These are phyloP conservation scores for Chrysolina haemoptera DNA, from an alignment of 2,888 invertebrate species.

Conservation along the genomic window DNA sequence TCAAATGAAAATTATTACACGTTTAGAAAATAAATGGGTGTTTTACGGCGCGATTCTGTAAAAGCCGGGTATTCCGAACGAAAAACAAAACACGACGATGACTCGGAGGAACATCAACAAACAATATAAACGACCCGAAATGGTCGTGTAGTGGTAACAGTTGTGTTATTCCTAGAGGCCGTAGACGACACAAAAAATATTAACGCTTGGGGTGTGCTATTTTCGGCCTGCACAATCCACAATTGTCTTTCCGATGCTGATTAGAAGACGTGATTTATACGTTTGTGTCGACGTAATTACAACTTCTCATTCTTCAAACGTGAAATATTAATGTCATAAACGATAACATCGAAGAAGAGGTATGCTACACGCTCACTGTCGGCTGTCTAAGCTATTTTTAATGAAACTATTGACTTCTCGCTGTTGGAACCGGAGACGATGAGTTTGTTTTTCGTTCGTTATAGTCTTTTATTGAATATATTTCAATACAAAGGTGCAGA, in stretches of 20 bases:
- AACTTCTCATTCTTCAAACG: slow-evolving; percentile 58
- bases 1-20: slow-evolving; percentile 44
- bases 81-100: slow-evolving; percentile 51
- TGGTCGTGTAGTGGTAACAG: slow-evolving; percentile 56
- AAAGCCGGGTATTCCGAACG: slow-evolving; percentile 43
- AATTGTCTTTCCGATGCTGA: slow-evolving; percentile 54
- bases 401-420: slow-evolving; percentile 18
- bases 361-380: slow-evolving; percentile 21
- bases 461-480: no score
- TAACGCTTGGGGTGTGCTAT: slow-evolving; percentile 56
- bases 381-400: slow-evolving; percentile 24
- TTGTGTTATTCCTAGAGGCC: slow-evolving; percentile 60
- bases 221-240: slow-evolving; percentile 41
- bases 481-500: no score
- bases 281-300: slow-evolving; percentile 59
- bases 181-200: slow-evolving; percentile 62
- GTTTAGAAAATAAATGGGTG: slow-evolving; percentile 49
- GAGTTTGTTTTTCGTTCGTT: no score
- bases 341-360: slow-evolving; percentile 47
- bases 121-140: slow-evolving; percentile 58
- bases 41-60: slow-evolving; percentile 49
- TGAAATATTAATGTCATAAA: slow-evolving; percentile 61
- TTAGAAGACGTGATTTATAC: slow-evolving; percentile 59
- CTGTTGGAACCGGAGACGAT: neutral
- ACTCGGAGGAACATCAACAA: slow-evolving; percentile 52